A percentile compares a stretch with the other conserved stretches of the same genome.
Evolutionary conservation across 2,113 vertebrate species (phyloP).

Genomic region (Oryzias woworae): DNA sequence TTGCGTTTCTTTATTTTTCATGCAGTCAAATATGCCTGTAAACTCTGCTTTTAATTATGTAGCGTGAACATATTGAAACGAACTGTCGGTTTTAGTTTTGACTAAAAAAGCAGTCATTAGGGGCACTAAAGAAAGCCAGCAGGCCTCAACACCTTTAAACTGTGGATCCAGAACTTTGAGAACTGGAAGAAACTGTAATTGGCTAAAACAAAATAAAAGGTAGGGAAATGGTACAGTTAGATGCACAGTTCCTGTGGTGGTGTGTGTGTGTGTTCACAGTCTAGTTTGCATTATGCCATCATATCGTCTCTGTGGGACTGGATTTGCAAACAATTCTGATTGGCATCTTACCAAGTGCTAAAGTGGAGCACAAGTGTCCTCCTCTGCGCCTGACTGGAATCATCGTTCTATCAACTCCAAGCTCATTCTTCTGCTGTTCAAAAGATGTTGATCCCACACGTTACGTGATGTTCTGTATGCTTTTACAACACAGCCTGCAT

Average conservation of each 20-base stretch:
- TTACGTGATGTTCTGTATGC: background rate
- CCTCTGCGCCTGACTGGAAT: conserved; percentile 32
- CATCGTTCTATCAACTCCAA: conserved; percentile 27
- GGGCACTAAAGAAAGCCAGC: conserved; percentile 2
- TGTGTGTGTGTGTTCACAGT: conserved; percentile 46
- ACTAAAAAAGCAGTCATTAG: conserved; percentile 5
- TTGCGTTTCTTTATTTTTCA: background rate
- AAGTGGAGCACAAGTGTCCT: conserved; percentile 32
- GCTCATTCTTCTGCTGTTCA: conserved; percentile 9
- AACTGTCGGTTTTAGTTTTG: background rate
- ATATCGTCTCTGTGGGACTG: conserved; percentile 46
- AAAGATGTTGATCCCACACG: conserved; percentile 22
- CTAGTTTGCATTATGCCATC: conserved; percentile 32
- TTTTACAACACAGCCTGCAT: conserved; percentile 12
- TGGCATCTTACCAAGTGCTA: conserved; percentile 48
- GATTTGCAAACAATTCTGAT: conserved; percentile 57
- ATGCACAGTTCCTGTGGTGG: conserved; percentile 24
- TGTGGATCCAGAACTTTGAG: conserved; percentile 3
- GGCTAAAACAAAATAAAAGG: conserved; percentile 3
- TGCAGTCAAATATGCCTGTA: background rate
- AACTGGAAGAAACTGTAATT: conserved; percentile 15
- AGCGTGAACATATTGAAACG: background rate
- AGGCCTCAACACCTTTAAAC: background rate
- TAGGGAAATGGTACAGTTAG: background rate
- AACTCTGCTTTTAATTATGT: conserved; percentile 1